Base-by-base conservation (phyloP, 2,113 vertebrate species). In the Alethe diademata region DNA sequence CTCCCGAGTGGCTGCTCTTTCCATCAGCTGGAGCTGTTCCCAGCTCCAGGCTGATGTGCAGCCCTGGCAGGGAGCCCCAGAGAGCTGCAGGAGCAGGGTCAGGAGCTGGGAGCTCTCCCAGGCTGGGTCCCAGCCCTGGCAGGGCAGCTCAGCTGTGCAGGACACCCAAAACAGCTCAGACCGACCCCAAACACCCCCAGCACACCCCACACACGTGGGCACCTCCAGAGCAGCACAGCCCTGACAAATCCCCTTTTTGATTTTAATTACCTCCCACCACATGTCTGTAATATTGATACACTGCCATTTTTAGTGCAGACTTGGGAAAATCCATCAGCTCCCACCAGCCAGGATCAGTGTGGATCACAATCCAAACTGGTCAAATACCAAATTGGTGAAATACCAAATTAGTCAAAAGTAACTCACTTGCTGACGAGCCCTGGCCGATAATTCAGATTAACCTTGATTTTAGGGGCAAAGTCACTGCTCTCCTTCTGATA, bases 401-500 rank as follows among this genome's bases (percentile, higher is more conserved):
- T 0, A 42, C 9, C 12, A 40, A 40, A 40, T 40, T 40, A 6
- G 13, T 40, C 75, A 57, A 18, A 9, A 38, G n/a, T 78, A 33
- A 89, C 95, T 98, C 88, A 98, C 98, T 97, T 97, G 96, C 73
- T 66, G 64, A 86, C 33, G 0, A 89, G 42, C 40, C 61, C 79
- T 31, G 93, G 95, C 19, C 93, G 19, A 50, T 97, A 98, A 29
- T 95, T 95, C 88, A 98, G 89, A 15, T 97, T 97, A 57, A 98
- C 17, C 96, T 50, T 98, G 88, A 98, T 96, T 91, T 73, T 95
- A 57, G 97, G 95, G 42, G 95, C 1, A 36, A 95, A 96, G 20
- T 96, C 90, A 54, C 82, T 91, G 89, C 97, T 96, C 75, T 98
- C 98, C 9, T 79, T 87, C 91, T 98, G 96, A 26, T 96, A 98